These are phyloP conservation scores for Drosophila fulvimacula DNA, from an alignment of 2,888 invertebrate genomes.

Conservation along the genomic window DNA sequence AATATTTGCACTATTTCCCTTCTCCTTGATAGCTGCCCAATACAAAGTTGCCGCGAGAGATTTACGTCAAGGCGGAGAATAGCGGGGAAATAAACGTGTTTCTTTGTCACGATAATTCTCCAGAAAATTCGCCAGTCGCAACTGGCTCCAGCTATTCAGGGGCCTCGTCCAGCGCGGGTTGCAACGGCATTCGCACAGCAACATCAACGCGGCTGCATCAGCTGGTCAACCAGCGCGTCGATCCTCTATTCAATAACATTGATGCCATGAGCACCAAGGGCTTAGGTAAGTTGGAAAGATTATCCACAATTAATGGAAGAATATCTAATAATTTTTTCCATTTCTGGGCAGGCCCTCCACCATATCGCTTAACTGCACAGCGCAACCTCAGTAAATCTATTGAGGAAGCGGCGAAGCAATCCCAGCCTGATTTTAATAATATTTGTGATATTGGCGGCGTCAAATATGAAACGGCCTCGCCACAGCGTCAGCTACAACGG, in stretches of 20 bases:
- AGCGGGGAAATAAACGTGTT: constrained; percentile 97
- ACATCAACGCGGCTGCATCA: constrained; percentile 72
- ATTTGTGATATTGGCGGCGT: constrained; percentile 75
- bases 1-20: constrained; percentile 4
- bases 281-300: constrained; percentile 79
- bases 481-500: constrained; percentile 39
- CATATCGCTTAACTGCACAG: constrained; percentile 83
- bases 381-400: constrained; percentile 85
- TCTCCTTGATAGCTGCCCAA: constrained; percentile 87
- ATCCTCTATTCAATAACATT: constrained; percentile 88
- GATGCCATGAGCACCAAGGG: constrained; percentile 85
- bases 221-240: constrained; percentile 82
- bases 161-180: constrained; percentile 21
- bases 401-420: constrained; percentile 82
- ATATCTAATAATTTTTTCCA: background rate
- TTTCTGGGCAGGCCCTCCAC: constrained; percentile 53
- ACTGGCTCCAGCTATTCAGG: constrained; percentile 60
- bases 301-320: background rate
- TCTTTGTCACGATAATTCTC: constrained; percentile 93
- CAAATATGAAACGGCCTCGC: constrained; percentile 65
- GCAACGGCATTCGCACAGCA: constrained; percentile 61
- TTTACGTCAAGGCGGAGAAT: constrained; percentile 94
- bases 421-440: constrained; percentile 74
- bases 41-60: constrained; percentile 89
- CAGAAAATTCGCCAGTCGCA: constrained; percentile 84